Conservation (phyloP, 2,797 vertebrate genomes). For the Dicrostonyx torquatus region DNA sequence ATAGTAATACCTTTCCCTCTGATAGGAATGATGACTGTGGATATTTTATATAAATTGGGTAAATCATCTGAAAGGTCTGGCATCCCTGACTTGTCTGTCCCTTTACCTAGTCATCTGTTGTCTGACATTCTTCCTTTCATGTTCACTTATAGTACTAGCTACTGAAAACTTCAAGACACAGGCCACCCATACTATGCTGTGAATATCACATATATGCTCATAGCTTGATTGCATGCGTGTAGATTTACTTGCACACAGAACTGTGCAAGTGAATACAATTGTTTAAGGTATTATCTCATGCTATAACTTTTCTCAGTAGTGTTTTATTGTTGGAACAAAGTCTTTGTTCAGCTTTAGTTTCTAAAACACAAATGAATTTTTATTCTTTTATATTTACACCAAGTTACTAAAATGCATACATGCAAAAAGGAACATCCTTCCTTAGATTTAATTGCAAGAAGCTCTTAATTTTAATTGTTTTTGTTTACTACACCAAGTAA, state of each 20-base stretch:
- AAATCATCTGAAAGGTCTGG: background rate
- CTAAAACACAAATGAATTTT: constrained; percentile 12
- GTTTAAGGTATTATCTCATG: background rate
- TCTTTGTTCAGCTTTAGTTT: constrained; percentile 28
- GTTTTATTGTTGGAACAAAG: constrained; percentile 36
- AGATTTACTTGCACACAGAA: background rate
- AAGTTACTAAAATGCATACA: background rate
- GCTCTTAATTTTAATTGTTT: background rate
- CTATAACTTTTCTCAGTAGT: background rate
- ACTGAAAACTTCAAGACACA: background rate
- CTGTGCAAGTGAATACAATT: background rate
- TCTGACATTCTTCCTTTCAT: background rate
- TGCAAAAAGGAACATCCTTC: background rate
- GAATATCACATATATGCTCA: background rate
- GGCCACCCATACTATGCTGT: background rate
- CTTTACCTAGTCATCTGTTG: background rate
- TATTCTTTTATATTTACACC: constrained; percentile 1
- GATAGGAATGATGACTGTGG: background rate
- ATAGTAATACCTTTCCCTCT: background rate
- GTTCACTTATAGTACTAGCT: background rate
- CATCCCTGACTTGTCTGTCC: background rate
- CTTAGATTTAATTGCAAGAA: background rate
- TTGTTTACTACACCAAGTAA: background rate
- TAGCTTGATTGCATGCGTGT: background rate
- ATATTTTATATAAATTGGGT: background rate